Evolutionary conservation across 92 coral and sea anemone genomes (phyloP).

Genomic region (Epizoanthus rinbou): DNA sequence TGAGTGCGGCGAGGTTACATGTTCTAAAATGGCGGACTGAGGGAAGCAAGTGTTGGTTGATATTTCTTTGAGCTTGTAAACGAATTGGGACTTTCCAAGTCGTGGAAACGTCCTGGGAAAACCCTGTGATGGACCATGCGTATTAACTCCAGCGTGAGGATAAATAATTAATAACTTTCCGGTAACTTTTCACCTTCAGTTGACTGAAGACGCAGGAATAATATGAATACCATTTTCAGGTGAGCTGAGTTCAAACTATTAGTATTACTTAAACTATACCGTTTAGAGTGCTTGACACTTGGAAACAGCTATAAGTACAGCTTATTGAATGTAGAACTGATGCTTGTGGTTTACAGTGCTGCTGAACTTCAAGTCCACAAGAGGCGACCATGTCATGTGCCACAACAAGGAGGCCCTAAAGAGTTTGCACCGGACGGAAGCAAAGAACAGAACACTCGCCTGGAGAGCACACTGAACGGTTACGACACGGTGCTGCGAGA

Average conservation of each 20-base stretch:
- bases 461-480: conserved; percentile 46
- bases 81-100: neutral
- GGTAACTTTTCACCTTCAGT: neutral
- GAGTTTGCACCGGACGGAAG: conserved; percentile 71
- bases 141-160: neutral
- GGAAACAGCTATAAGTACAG: neutral
- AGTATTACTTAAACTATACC: no score
- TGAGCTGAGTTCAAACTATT: neutral
- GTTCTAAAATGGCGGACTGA: neutral
- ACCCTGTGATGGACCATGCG: neutral
- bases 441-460: conserved; percentile 46
- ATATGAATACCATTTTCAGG: conserved; percentile 7
- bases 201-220: neutral
- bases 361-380: conserved; percentile 67
- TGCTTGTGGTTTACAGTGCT: conserved; percentile 53
- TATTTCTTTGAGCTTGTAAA: neutral
- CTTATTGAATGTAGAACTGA: neutral
- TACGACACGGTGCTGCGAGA: conserved; percentile 58
- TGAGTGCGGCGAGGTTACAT: conserved; percentile 5
- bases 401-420: conserved; percentile 78
- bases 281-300: no score
- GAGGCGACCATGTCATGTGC: conserved; percentile 67
- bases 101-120: neutral
- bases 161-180: neutral
- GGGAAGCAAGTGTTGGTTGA: neutral